These are phyloP conservation scores for Gymnoscelis rufifasciata DNA, from an alignment of 2,888 invertebrate species.

Conservation along the genomic window DNA sequence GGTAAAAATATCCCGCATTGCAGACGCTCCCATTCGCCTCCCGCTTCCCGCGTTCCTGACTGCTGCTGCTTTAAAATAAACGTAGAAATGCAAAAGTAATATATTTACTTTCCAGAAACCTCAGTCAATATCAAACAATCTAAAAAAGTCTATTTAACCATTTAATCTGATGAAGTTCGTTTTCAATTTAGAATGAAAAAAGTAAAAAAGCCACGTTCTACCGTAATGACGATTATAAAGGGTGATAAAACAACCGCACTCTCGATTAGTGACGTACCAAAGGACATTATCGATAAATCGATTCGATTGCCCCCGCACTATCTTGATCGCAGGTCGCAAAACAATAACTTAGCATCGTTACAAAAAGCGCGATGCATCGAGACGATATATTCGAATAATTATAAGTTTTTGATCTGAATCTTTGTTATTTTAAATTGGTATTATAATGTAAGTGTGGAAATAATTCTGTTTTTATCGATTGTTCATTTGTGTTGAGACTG, in stretches of 20 bases:
- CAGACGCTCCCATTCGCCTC: too few species aligned
- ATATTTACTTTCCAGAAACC: too few species aligned
- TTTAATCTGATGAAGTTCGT: conserved; percentile 26
- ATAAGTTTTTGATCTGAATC: conserved; percentile 23
- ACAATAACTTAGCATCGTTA: conserved; percentile 54
- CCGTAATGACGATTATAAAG: conserved; percentile 64
- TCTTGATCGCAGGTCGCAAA: conserved; percentile 59
- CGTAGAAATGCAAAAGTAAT: too few species aligned
- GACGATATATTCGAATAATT: conserved; percentile 21
- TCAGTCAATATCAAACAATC: conserved; percentile 1
- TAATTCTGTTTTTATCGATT: conserved; percentile 3
- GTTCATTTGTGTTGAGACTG: neutral
- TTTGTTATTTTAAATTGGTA: conserved; percentile 18
- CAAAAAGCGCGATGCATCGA: conserved; percentile 18
- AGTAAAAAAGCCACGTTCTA: conserved; percentile 20
- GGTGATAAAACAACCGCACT: conserved; percentile 61
- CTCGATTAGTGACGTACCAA: conserved; percentile 70
- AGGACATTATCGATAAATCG: conserved; percentile 67
- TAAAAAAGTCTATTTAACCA: conserved; percentile 13
- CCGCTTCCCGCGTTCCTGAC: too few species aligned
- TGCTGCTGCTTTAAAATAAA: too few species aligned
- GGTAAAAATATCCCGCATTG: too few species aligned
- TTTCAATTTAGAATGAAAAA: conserved; percentile 29
- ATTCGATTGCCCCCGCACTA: conserved; percentile 54
- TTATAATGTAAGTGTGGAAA: conserved; percentile 6